phyloP scores from a whole-genome alignment of 1,140 invertebrate genomes.

The Papilio xuthus region DNA sequence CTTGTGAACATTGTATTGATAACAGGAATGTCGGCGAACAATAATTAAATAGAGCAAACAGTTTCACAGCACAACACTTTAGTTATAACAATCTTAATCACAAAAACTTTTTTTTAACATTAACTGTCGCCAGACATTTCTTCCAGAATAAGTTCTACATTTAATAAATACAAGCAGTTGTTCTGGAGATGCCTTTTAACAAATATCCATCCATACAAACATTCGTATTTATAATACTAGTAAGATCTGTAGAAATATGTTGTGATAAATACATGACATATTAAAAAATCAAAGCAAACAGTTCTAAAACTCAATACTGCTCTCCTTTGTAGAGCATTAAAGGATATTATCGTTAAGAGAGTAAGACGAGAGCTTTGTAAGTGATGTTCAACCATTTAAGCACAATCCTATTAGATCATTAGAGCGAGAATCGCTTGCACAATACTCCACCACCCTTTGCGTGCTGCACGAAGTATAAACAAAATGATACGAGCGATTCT shows the following conservation, averaged over 20 bases:
- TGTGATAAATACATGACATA: neutral
- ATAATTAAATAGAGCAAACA: conserved; percentile 4
- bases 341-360: conserved; percentile 2
- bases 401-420: conserved; percentile 40
- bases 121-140: too few relatives aligned
- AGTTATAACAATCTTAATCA: too few relatives aligned
- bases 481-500: conserved; percentile 40
- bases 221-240: too few relatives aligned
- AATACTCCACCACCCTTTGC: conserved; percentile 38
- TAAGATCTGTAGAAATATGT: neutral
- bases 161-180: too few relatives aligned
- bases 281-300: neutral
- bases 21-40: neutral
- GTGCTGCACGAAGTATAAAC: conserved; percentile 41
- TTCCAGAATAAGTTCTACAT: too few relatives aligned
- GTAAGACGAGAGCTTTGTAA: conserved; percentile 45
- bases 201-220: too few relatives aligned
- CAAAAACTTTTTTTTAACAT: too few relatives aligned
- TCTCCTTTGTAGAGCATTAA: neutral
- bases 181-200: too few relatives aligned
- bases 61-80: neutral
- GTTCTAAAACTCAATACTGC: neutral
- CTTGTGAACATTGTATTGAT: neutral
- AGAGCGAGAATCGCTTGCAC: conserved; percentile 44
- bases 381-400: conserved; percentile 44